Percentiles rank a stretch among this genome's conserved stretches.
Evolutionary conservation across 2,797 vertebrate species (phyloP).

Genomic region (Staurois parvus): DNA sequence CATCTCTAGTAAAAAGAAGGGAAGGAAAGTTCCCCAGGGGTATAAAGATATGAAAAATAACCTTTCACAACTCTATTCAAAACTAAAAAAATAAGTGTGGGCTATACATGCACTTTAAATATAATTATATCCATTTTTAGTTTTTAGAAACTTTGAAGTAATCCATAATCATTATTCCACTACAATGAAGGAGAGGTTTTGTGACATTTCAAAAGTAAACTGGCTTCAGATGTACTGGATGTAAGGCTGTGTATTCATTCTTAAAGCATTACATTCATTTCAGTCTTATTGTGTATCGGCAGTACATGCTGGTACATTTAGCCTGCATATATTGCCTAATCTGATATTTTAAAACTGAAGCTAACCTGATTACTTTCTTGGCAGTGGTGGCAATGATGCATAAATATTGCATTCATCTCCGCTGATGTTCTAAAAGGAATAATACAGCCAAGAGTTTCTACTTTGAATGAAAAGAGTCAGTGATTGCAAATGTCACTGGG

Average conservation of each 20-base stretch:
- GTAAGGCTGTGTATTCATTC: neutral
- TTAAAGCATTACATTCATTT: neutral
- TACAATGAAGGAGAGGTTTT: neutral
- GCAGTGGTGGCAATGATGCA: constrained; percentile 32
- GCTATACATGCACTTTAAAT: no score
- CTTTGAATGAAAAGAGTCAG: constrained; percentile 40
- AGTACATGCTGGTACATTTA: constrained; percentile 5
- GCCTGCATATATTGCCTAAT: constrained; percentile 1
- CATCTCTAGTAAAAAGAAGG: no score
- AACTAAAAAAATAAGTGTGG: no score
- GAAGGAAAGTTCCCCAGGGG: no score
- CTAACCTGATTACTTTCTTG: constrained; percentile 49
- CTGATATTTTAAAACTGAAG: constrained; percentile 6
- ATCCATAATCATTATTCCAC: neutral
- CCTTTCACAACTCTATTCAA: no score
- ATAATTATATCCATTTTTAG: neutral
- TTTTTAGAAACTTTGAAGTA: neutral
- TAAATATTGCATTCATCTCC: constrained; percentile 42
- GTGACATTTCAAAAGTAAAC: neutral
- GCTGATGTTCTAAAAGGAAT: constrained; percentile 32
- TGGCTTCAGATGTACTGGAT: neutral
- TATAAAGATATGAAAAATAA: no score
- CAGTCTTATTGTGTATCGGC: neutral
- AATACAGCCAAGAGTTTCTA: constrained; percentile 35
- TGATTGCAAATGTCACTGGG: constrained; percentile 34